Conservation (phyloP, 2,888 invertebrate genomes). For the Cephus pulcher region DNA sequence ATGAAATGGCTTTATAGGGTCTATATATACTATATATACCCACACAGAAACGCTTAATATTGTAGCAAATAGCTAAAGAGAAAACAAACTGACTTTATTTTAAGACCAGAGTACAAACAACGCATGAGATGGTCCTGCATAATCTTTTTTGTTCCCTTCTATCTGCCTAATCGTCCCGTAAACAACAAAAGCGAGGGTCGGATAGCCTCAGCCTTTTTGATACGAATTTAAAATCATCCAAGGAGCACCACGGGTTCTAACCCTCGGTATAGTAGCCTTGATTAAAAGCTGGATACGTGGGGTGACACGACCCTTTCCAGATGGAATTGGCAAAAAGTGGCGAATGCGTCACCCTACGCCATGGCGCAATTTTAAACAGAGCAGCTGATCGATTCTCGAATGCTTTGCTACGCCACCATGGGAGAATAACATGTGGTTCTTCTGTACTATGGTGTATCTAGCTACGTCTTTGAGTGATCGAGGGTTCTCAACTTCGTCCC, state of each 20-base stretch:
- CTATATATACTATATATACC: too few relatives aligned
- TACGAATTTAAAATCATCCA: constrained; percentile 16
- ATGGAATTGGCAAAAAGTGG: constrained; percentile 7
- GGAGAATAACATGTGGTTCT: not conserved
- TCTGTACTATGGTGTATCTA: not conserved
- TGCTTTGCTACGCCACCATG: not conserved
- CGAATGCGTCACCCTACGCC: not conserved
- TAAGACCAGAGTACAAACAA: not conserved
- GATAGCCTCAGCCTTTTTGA: not conserved
- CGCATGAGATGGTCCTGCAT: not conserved
- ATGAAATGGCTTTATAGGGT: too few relatives aligned
- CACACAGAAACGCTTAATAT: not conserved
- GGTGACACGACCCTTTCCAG: not conserved
- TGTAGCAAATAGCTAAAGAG: not conserved
- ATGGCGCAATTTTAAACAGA: not conserved
- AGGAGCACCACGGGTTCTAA: constrained; percentile 4
- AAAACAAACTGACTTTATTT: not conserved
- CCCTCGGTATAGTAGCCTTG: constrained; percentile 4
- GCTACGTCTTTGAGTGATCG: not conserved
- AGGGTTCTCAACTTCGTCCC: not conserved
- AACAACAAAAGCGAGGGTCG: not conserved
- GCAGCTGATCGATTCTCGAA: constrained; percentile 1
- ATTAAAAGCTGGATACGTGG: constrained; percentile 14
- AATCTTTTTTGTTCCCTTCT: not conserved
- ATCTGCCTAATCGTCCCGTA: not conserved